A percentile compares a stretch with the other conserved stretches of the same genome.
Evolutionary conservation across 2,888 invertebrate genomes (phyloP).

Genomic region (Epinotia brunnichana): DNA sequence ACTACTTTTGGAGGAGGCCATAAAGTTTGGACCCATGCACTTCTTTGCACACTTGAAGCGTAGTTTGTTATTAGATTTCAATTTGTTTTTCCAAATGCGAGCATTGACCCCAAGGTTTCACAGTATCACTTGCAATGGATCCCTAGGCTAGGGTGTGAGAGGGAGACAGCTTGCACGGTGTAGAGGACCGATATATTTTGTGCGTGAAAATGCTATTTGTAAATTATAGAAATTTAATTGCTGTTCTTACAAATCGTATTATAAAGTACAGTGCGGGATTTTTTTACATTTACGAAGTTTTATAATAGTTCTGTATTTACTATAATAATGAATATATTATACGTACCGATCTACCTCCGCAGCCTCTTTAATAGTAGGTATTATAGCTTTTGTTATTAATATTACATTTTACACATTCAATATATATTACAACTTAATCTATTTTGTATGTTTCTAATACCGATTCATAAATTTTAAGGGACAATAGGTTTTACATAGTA

Average conservation of each 20-base stretch:
- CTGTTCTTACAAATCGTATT: slow-evolving; percentile 57
- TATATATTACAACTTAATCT: slow-evolving; percentile 53
- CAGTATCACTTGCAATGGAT: slow-evolving; percentile 28
- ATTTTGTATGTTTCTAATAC: slow-evolving; percentile 76
- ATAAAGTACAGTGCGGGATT: slow-evolving; percentile 54
- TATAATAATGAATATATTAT: slow-evolving; percentile 50
- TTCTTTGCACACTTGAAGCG: neutral
- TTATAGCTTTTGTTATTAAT: slow-evolving; percentile 73
- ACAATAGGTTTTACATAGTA: slow-evolving; percentile 60
- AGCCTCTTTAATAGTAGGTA: slow-evolving; percentile 71
- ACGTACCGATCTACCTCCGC: slow-evolving; percentile 79
- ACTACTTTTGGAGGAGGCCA: too few relatives aligned
- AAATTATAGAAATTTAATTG: slow-evolving; percentile 64
- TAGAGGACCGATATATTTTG: slow-evolving; percentile 61
- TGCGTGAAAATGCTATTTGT: slow-evolving; percentile 73
- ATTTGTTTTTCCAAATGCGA: neutral
- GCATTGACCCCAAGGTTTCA: neutral
- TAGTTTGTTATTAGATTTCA: neutral
- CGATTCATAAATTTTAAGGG: slow-evolving; percentile 58
- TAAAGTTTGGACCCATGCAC: too few relatives aligned
- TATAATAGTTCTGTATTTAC: slow-evolving; percentile 53
- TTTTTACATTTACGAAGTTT: slow-evolving; percentile 49
- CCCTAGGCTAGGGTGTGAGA: slow-evolving; percentile 46
- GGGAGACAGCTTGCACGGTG: slow-evolving; percentile 57
- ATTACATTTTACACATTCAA: slow-evolving; percentile 64